Percentiles rank a stretch among this genome's conserved stretches.
Evolutionary conservation across 2,797 vertebrate species (phyloP).

Genomic region (Tokudaia muenninki): DNA sequence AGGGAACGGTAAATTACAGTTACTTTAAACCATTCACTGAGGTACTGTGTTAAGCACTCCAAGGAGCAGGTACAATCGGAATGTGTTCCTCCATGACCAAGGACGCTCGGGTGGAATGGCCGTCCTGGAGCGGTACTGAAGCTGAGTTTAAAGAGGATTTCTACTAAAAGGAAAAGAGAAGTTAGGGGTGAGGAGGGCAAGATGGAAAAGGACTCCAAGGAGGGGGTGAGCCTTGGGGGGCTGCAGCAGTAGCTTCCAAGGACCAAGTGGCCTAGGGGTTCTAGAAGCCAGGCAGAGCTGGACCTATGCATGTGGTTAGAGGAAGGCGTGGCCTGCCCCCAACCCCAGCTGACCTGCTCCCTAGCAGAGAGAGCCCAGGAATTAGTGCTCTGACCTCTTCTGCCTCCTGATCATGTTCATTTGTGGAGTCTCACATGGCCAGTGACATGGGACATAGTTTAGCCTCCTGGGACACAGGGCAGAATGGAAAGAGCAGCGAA

Average conservation of each 20-base stretch:
- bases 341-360: neutral
- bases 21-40: neutral
- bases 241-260: neutral
- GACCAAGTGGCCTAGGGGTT: neutral
- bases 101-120: no score
- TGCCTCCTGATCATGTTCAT: neutral
- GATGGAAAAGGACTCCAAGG: neutral
- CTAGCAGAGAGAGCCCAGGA: no score
- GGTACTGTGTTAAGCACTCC: neutral
- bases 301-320: neutral
- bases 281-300: neutral
- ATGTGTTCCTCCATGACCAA: neutral
- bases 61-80: neutral
- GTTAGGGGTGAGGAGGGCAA: neutral
- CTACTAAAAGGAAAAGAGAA: neutral
- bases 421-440: neutral
- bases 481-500: neutral
- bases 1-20: neutral
- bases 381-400: neutral
- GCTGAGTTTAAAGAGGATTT: neutral
- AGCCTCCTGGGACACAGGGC: neutral
- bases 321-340: neutral
- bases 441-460: neutral
- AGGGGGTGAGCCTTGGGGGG: neutral
- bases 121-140: neutral